Conservation (phyloP, 2,888 invertebrate genomes). For the Agriopis leucophaearia region DNA sequence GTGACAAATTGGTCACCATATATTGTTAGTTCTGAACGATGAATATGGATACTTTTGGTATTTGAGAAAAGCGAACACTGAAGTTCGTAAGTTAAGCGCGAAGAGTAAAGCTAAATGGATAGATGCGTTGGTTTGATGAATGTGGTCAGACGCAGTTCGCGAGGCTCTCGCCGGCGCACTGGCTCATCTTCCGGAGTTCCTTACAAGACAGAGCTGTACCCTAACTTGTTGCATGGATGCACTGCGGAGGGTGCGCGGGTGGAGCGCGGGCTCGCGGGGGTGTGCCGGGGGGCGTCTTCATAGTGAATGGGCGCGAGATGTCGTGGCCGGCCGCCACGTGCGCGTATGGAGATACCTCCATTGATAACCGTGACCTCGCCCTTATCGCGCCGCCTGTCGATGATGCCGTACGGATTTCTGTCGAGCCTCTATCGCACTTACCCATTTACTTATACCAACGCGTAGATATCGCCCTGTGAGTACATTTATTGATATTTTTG, state of each 20-base stretch:
- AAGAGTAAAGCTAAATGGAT: conserved; percentile 1
- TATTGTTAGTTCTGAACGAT: background rate
- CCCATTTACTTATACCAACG: conserved; percentile 16
- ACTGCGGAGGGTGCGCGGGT: conserved; percentile 72
- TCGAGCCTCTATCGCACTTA: conserved; percentile 39
- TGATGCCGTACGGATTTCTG: conserved; percentile 61
- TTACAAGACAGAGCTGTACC: conserved; percentile 77
- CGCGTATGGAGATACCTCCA: conserved; percentile 85
- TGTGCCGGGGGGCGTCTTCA: conserved; percentile 68
- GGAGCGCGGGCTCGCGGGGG: conserved; percentile 54
- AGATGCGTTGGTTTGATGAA: background rate
- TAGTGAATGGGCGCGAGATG: conserved; percentile 86
- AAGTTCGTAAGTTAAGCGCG: background rate
- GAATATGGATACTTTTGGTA: background rate
- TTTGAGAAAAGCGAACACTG: background rate
- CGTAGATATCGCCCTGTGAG: conserved; percentile 6
- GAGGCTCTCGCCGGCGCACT: conserved; percentile 48
- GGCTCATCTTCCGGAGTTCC: conserved; percentile 69
- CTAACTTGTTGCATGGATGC: conserved; percentile 86
- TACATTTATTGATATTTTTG: background rate
- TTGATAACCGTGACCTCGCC: conserved; percentile 84
- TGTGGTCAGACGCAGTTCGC: conserved; percentile 6
- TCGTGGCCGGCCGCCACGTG: conserved; percentile 82
- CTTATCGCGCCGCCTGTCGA: conserved; percentile 77
- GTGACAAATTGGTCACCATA: conserved; percentile 1